Evolutionary conservation across 2,797 vertebrate genomes (phyloP).

Genomic region (Odontamblyopus lacepedii): DNA sequence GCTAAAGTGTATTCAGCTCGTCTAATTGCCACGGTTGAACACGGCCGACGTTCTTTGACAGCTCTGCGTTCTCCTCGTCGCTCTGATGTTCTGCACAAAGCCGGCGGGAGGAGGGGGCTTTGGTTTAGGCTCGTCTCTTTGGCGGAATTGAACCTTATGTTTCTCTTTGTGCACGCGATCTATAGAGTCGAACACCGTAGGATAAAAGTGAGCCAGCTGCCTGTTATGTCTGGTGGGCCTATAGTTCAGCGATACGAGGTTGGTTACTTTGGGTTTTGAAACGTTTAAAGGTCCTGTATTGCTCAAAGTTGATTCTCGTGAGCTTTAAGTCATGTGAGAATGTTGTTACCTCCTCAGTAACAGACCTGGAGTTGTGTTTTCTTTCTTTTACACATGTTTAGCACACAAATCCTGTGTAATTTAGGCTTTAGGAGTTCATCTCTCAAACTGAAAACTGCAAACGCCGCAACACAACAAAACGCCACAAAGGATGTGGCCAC

Average conservation of each 20-base stretch:
- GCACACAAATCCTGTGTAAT: too few species aligned
- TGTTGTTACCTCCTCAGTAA: too few species aligned
- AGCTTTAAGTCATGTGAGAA: too few species aligned
- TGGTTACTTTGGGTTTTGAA: background rate
- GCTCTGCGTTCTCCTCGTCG: conserved; percentile 26
- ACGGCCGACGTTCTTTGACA: conserved; percentile 19
- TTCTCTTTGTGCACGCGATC: conserved; percentile 54
- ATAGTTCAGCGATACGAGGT: background rate
- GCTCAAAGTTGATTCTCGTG: too few species aligned
- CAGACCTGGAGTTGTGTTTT: too few species aligned
- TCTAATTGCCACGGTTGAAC: conserved; percentile 9
- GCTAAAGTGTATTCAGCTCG: background rate
- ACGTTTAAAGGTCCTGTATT: too few species aligned
- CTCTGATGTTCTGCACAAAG: conserved; percentile 63
- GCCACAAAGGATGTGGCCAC: too few species aligned
- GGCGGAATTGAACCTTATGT: conserved; percentile 49
- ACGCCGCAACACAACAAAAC: too few species aligned
- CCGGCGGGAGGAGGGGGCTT: conserved; percentile 52
- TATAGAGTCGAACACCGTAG: conserved; percentile 50
- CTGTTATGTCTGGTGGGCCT: conserved; percentile 16
- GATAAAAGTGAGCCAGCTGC: conserved; percentile 48
- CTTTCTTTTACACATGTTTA: too few species aligned
- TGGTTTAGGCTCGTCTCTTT: conserved; percentile 65
- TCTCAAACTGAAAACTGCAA: too few species aligned
- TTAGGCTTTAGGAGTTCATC: too few species aligned